Percentiles rank a stretch among this genome's conserved stretches.
Conservation (phyloP, 2,113 vertebrate genomes). For the Heterocephalus glaber region DNA sequence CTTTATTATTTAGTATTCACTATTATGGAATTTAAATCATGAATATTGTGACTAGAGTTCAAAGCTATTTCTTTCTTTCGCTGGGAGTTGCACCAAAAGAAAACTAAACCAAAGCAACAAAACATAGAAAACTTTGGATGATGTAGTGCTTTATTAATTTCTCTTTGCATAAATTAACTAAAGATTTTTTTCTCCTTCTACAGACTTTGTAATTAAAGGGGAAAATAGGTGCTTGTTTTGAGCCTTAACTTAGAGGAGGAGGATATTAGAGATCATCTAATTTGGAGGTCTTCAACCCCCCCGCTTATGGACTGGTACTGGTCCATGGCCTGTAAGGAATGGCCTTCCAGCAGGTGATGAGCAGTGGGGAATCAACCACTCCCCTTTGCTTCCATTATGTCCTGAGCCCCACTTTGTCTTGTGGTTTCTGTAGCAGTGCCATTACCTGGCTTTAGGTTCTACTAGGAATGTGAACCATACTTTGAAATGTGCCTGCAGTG, state of each 20-base stretch:
- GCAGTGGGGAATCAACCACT: background rate
- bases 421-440: background rate
- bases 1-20: background rate
- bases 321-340: background rate
- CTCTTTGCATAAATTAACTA: background rate
- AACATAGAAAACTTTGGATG: background rate
- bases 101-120: constrained; percentile 34
- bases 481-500: background rate
- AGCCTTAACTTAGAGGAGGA: background rate
- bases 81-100: background rate
- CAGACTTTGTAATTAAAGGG: background rate
- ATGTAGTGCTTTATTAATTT: background rate
- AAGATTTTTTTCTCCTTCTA: background rate
- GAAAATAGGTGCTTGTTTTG: background rate
- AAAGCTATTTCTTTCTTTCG: background rate
- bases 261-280: background rate
- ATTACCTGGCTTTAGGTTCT: background rate
- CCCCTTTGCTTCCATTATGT: background rate
- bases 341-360: background rate
- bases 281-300: background rate
- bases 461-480: background rate
- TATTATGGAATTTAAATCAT: background rate
- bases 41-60: background rate
- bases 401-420: background rate
- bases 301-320: background rate